A percentile compares a stretch with the other conserved stretches of the same genome.
These are phyloP conservation scores for Folsomia candida DNA, from an alignment of 2,888 invertebrate species.

Conservation along the genomic window DNA sequence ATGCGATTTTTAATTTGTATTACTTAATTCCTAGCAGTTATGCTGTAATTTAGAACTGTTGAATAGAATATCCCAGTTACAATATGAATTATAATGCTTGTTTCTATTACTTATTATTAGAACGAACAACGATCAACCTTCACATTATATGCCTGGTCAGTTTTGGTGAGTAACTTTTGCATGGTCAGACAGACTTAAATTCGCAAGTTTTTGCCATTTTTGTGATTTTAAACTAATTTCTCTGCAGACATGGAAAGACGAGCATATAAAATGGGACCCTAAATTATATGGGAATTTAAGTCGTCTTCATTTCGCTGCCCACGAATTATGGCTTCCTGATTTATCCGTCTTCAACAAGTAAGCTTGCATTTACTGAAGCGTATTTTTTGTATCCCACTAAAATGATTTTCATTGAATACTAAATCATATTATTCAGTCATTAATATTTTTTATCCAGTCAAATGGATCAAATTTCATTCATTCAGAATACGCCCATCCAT, in stretches of 20 bases:
- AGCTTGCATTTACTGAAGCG: background rate
- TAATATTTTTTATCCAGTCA: background rate
- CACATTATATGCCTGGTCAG: constrained; percentile 62
- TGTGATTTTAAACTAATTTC: background rate
- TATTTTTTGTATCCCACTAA: no score
- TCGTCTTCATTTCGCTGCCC: constrained; percentile 64
- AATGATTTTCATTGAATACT: no score
- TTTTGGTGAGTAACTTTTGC: constrained; percentile 66
- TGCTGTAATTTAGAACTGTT: no score
- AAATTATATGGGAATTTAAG: constrained; percentile 66
- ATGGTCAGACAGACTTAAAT: no score
- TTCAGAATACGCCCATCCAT: background rate
- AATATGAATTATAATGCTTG: no score
- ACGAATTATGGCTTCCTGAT: constrained; percentile 78
- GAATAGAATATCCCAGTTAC: no score
- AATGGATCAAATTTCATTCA: background rate
- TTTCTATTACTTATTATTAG: constrained; percentile 42
- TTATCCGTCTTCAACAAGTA: constrained; percentile 65
- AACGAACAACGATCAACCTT: constrained; percentile 65
- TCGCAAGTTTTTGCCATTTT: background rate
- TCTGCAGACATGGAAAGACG: constrained; percentile 69
- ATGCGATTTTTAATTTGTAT: no score
- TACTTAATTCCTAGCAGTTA: no score
- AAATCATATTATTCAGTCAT: no score
- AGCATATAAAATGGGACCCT: constrained; percentile 69